Evolutionary conservation across 2,113 vertebrate genomes (phyloP).

Genomic region (Regulus satrapa): DNA sequence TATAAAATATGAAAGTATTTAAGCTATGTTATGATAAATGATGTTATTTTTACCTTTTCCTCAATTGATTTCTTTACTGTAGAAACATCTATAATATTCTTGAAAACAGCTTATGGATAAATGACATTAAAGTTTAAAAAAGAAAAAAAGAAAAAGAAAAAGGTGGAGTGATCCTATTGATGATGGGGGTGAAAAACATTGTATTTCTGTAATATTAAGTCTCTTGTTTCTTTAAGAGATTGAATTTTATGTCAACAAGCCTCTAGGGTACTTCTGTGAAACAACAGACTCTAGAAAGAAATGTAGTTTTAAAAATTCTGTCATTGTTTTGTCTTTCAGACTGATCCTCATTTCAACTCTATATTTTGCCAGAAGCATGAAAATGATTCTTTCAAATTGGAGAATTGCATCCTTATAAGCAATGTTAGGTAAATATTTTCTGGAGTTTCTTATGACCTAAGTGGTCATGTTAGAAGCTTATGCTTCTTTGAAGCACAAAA

Average conservation of each 20-base stretch:
- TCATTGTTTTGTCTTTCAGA: neutral
- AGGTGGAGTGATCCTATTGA: neutral
- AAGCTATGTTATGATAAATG: neutral
- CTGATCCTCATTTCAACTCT: neutral
- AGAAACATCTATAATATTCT: neutral
- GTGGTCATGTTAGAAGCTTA: neutral
- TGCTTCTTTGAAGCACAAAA: neutral
- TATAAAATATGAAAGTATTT: neutral
- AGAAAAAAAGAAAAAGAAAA: neutral
- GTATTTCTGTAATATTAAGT: neutral
- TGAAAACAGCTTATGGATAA: neutral
- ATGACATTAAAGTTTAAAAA: accelerated
- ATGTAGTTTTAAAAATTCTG: neutral
- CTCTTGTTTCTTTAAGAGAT: neutral
- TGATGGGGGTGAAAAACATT: neutral
- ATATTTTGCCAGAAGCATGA: neutral
- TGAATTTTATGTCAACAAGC: neutral
- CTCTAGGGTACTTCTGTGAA: neutral
- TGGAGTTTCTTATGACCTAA: neutral
- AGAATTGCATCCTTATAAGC: neutral
- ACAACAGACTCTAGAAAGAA: neutral
- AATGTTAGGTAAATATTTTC: neutral
- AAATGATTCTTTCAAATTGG: neutral
- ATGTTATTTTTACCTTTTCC: neutral
- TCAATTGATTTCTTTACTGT: neutral